Base-by-base conservation (phyloP, 1,140 invertebrate genomes). In the Brachionus paranguensis region DNA sequence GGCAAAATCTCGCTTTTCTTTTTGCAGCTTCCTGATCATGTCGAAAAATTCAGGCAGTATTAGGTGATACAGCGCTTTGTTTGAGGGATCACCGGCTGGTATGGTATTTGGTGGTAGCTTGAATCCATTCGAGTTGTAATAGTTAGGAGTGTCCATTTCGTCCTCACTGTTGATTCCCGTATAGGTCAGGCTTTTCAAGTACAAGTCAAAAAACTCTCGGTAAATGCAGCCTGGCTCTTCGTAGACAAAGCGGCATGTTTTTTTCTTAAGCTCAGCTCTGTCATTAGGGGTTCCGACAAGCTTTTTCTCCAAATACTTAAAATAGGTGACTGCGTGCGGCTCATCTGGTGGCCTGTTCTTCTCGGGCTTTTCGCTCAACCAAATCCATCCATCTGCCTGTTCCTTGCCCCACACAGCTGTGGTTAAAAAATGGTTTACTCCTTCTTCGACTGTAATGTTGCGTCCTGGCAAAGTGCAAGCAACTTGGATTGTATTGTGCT, bases 261-360 rank as follows among this genome's bases (percentile, higher is more conserved):
- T 43, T 45, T 81, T 81, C n/a, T 81, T 81, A 0, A 81, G 78
- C 53, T 81, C 78, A 37, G 78, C 53, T 81, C 78, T 11, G 29
- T 81, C 78, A 2, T 47, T 64, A 37, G 78, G 78, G 0, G 78
- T 45, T 24, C 43, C 43, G 3, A 81, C 78, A 14, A 81, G 17
- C 17, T 64, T 81, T 68, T 81, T 81, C 37, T 81, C 78, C 64
- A 81, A 81, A 81, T 81, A 81, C 17, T 68, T 60, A 81, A 81
- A 81, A 29, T 81, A 81, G 10, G 78, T 81, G 4, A 64, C 33
- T 4, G 64, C 37, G 8, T 64, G 14, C 14, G 64, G 78, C 12
- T 81, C 50, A 29, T 81, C 65, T 17, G 11, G 2, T 5, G 78
- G 78, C n/a, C 20, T 81, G 10, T 41, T 43, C 37, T 64, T 41